These are phyloP conservation scores for Drosophila nannoptera DNA, from an alignment of 1,140 invertebrate genomes.

Conservation along the genomic window DNA sequence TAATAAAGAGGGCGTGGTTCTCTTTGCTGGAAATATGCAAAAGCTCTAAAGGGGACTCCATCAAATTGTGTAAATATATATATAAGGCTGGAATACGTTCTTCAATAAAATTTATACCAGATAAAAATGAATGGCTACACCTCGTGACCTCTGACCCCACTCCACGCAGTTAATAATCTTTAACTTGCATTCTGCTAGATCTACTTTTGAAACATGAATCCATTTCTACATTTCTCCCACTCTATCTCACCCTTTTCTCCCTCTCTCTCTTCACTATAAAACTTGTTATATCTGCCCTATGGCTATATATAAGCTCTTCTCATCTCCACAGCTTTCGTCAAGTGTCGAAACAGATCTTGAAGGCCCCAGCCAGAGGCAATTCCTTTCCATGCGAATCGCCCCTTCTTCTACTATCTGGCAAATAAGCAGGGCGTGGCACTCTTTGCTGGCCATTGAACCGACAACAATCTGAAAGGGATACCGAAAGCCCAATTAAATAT, in stretches of 20 bases:
- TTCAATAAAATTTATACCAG: not conserved
- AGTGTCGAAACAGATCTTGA: no score
- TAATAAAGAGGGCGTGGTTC: constrained; percentile 20
- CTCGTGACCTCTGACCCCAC: not conserved
- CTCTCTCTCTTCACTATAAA: not conserved
- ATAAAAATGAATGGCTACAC: not conserved
- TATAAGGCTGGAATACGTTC: not conserved
- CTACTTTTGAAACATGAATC: not conserved
- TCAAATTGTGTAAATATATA: not conserved
- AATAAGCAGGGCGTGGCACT: no score
- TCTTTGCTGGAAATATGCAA: constrained; percentile 41
- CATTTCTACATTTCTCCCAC: not conserved
- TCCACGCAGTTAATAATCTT: not conserved
- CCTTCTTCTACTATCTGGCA: no score
- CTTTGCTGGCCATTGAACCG: no score
- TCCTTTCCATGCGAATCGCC: no score
- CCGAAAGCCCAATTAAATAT: no score
- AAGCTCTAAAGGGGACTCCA: not conserved
- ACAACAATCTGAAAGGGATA: no score
- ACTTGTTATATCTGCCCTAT: no score
- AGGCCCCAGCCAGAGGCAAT: no score
- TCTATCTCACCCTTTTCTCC: not conserved
- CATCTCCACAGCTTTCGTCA: not conserved
- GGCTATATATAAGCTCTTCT: not conserved
- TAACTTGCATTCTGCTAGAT: no score